phyloP scores from a whole-genome alignment of 2,888 invertebrate species.

The Bellardia pandia region DNA sequence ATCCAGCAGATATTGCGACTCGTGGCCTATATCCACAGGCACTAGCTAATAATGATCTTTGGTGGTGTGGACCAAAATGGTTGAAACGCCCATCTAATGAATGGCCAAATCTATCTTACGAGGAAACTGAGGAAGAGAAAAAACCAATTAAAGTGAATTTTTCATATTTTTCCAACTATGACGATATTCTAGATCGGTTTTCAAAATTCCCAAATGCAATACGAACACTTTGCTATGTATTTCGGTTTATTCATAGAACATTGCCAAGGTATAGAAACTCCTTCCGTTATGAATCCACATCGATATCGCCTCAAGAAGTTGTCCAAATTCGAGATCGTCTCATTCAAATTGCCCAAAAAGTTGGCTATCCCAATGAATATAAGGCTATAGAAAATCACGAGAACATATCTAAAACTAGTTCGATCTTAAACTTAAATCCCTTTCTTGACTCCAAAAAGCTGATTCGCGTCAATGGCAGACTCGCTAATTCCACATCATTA shows the following conservation, averaged over 20 bases:
- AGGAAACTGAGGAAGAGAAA: not conserved
- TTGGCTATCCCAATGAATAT: not conserved
- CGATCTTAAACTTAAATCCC: conserved; percentile 17
- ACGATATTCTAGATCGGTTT: conserved; percentile 15
- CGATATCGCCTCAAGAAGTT: not conserved
- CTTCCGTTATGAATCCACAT: not conserved
- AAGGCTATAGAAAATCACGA: not conserved
- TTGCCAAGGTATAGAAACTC: not conserved
- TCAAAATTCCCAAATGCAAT: conserved; percentile 4
- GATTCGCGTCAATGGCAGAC: not conserved
- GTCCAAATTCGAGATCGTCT: not conserved
- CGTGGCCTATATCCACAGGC: conserved; percentile 35
- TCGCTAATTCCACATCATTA: conserved; percentile 9
- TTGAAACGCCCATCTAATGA: not conserved
- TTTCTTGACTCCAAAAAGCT: conserved; percentile 15
- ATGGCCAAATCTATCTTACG: not conserved
- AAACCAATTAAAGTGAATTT: not conserved
- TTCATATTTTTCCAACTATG: not conserved
- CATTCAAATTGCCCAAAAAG: not conserved
- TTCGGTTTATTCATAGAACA: conserved; percentile 10
- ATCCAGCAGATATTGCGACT: conserved; percentile 45
- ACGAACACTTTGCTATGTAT: not conserved
- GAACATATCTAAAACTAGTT: not conserved
- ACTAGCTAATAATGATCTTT: not conserved
- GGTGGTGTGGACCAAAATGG: conserved; percentile 36